Base-by-base conservation (phyloP, 2,113 vertebrate species). In the Anhinga anhinga region DNA sequence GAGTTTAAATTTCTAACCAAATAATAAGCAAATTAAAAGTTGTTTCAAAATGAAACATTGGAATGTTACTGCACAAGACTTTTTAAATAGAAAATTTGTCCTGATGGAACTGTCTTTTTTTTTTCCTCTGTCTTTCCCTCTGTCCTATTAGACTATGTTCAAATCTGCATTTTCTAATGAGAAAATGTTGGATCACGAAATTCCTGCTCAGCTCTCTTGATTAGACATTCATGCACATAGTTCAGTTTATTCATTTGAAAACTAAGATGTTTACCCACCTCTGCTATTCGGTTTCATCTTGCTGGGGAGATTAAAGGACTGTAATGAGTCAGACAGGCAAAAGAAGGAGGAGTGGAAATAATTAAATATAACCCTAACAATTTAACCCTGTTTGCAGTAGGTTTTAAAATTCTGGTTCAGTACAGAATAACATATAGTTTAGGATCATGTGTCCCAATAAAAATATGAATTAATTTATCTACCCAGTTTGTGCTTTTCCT, bases 171-270 rank as follows among this genome's bases (percentile, higher is more conserved):
- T 82, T 82, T 84, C 44, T 69, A 65, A 47, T 45, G 34, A 74
- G 50, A 93, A 96, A 63, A 66, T 0, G 0, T 6, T 74, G 5
- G 22, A 74, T 88, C 12, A 83, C 59, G 74, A 71, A 62, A 81
- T 52, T 90, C 52, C 25, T 62, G 18, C 65, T 88, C 80, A 67
- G 45, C 7, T 90, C 12, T 84, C 5, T 88, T 67, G 30, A 59
- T 71, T 63, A 67, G 56, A 84, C 32, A 86, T 95, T 36, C 38
- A 67, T 14, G 34, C 0, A 4, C 16, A 70, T 29, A 62, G 53
- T 59, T 88, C 61, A 45, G 25, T 58, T 95, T 86, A 90, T 67
- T 77, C 32, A 65, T 77, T 81, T 92, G 50, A 73, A 93, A 95
- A 74, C 32, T 7, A 71, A 73, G 76, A 40, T 91, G 44, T 82